phyloP scores from a whole-genome alignment of 2,797 vertebrate species.

The Enteromius fasciolatus region DNA sequence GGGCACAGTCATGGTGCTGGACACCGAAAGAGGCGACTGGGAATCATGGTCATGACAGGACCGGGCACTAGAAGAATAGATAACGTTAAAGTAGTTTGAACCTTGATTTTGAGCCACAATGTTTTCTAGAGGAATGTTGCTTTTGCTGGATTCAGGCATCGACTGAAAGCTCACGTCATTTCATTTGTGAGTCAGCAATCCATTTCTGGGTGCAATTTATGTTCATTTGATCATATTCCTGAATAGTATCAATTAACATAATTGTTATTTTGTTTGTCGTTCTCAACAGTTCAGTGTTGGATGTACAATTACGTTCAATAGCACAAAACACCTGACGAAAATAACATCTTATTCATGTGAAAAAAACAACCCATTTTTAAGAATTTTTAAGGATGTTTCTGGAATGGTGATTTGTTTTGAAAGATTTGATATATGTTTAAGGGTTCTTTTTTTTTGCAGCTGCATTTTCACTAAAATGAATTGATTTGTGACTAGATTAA shows the following conservation, averaged over 20 bases:
- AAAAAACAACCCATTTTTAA: background rate
- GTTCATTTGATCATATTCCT: background rate
- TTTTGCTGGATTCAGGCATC: background rate
- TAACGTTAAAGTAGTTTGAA: background rate
- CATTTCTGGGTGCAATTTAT: background rate
- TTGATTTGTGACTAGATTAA: background rate
- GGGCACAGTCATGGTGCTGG: constrained; percentile 20
- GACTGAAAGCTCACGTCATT: background rate
- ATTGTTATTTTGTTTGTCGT: background rate
- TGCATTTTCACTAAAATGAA: background rate
- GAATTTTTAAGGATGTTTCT: background rate
- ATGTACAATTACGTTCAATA: background rate
- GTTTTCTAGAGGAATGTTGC: constrained; percentile 1
- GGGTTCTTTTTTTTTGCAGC: background rate
- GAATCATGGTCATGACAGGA: constrained; percentile 19
- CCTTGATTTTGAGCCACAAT: background rate
- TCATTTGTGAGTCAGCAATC: background rate
- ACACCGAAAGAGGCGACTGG: constrained; percentile 21
- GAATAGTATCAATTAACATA: background rate
- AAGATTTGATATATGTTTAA: too few relatives aligned
- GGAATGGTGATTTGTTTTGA: background rate
- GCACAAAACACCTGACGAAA: background rate
- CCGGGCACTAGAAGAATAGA: background rate
- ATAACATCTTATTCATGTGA: background rate
- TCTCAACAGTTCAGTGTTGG: background rate